phyloP scores from a whole-genome alignment of 1,140 invertebrate genomes.

The Elysia chlorotica region DNA sequence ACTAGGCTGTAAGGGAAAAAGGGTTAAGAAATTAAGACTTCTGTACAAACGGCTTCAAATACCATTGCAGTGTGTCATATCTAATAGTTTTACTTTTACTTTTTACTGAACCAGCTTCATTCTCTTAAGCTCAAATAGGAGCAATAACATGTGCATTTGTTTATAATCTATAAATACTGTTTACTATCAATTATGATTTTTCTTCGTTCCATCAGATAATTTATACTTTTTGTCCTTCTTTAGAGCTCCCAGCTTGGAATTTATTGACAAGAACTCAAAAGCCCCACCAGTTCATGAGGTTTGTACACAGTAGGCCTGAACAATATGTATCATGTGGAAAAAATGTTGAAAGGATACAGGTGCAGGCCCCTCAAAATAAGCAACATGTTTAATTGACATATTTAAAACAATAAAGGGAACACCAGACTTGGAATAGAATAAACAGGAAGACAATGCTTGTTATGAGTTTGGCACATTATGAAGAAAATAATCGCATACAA shows the following conservation, averaged over 20 bases:
- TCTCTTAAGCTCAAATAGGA: not conserved
- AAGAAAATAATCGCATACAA: too few species aligned
- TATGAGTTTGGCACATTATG: not conserved
- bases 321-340: not conserved
- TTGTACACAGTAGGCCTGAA: not conserved
- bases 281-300: conserved; percentile 52
- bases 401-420: not conserved
- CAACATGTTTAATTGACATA: not conserved
- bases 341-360: not conserved
- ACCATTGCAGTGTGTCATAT: not conserved
- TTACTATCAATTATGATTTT: conserved; percentile 1
- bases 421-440: not conserved
- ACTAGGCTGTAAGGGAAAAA: too few species aligned
- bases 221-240: too few species aligned
- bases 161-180: not conserved
- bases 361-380: not conserved
- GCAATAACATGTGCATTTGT: not conserved
- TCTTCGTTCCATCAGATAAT: too few species aligned
- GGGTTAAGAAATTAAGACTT: too few species aligned
- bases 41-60: too few species aligned
- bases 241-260: conserved; percentile 55
- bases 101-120: not conserved
- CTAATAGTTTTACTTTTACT: not conserved
- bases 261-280: conserved; percentile 50
- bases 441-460: not conserved